Conservation (phyloP, 2,113 vertebrate genomes). For the Thamnaconus septentrionalis region DNA sequence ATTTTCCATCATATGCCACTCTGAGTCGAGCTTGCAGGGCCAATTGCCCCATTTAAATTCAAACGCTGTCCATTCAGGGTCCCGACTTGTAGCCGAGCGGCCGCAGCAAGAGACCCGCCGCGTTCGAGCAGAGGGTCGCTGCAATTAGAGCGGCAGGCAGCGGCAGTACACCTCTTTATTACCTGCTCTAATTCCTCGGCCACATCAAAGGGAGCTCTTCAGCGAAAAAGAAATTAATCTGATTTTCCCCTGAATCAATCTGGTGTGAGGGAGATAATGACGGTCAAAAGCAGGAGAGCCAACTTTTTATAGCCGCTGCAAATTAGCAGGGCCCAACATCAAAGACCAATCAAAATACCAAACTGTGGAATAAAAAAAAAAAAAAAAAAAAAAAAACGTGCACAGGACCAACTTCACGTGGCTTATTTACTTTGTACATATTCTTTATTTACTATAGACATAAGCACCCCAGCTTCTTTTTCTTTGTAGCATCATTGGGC, state of each 20-base stretch:
- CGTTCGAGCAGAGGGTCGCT: slow-evolving; percentile 20
- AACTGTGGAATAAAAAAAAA: too few species aligned
- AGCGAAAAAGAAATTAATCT: not conserved
- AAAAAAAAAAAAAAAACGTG: too few species aligned
- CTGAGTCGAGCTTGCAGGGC: not conserved
- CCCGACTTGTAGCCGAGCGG: slow-evolving; percentile 9
- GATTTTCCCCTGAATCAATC: not conserved
- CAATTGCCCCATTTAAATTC: slow-evolving; percentile 33
- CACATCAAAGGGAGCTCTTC: slow-evolving; percentile 52
- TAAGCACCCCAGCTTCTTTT: too few species aligned
- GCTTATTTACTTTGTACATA: too few species aligned
- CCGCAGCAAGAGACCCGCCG: slow-evolving; percentile 42
- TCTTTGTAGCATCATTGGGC: too few species aligned
- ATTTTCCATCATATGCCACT: slow-evolving; percentile 5
- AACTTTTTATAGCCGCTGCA: slow-evolving; percentile 31
- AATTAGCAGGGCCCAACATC: slow-evolving; percentile 66
- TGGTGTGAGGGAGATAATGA: slow-evolving; percentile 38
- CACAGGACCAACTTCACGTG: too few species aligned
- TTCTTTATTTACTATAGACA: too few species aligned
- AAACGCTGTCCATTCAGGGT: slow-evolving; percentile 1
- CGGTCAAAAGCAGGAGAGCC: slow-evolving; percentile 35
- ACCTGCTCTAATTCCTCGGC: slow-evolving; percentile 20
- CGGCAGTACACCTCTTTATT: slow-evolving; percentile 40
- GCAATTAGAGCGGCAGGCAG: slow-evolving; percentile 35
- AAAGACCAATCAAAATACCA: slow-evolving; percentile 27